Evolutionary conservation across 1,140 invertebrate species (phyloP), one percentile per base, ranked within the genome.

Genomic region (Apis laboriosa): DNA sequence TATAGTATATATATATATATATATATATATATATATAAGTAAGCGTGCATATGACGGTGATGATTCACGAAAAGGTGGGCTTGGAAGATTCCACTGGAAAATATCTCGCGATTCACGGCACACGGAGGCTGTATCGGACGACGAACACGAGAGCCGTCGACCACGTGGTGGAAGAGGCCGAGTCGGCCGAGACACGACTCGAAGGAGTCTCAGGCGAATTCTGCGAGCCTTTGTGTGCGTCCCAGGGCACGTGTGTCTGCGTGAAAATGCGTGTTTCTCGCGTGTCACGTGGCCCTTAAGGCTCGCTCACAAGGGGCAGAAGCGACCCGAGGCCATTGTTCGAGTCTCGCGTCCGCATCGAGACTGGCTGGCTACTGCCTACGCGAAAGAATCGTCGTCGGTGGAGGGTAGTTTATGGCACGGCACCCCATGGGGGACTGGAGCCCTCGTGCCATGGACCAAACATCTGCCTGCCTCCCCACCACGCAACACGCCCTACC

Each of bases 371-470:
- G 60, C 80, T 75, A 55, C 61, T 71, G 61, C 75, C 74, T 77
- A 53, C 76, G 55, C 63, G 66, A 73, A 73, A 66, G 70, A 66
- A 75, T 84, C 85, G 73, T 60, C 55, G 60, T 60, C 60, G 60
- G 55, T 78, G 80, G 84, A 87, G 91, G 92, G 92, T 92, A 93
- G 91, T 91, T 92, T 85, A 88, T 90, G 86, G 80, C 85, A 67
- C 88, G 92, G 86, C 85, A 93, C 91, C 92, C 91, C 88, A 92
- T 90, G 84, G 92, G 90, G 92, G 84, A 93, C 91, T 93, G 89
- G 85, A 71, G 84, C 88, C 91, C 90, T 90, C 89, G 86, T 86
- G 85, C 82, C 87, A 89, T 93, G 91, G 91, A 93, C 91, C 92
- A 93, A 93, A 93, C 93, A 93, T 94, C 93, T 93, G 92, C 88